These are phyloP conservation scores for Ophion costatus DNA, from an alignment of 2,888 invertebrate species.

Conservation along the genomic window DNA sequence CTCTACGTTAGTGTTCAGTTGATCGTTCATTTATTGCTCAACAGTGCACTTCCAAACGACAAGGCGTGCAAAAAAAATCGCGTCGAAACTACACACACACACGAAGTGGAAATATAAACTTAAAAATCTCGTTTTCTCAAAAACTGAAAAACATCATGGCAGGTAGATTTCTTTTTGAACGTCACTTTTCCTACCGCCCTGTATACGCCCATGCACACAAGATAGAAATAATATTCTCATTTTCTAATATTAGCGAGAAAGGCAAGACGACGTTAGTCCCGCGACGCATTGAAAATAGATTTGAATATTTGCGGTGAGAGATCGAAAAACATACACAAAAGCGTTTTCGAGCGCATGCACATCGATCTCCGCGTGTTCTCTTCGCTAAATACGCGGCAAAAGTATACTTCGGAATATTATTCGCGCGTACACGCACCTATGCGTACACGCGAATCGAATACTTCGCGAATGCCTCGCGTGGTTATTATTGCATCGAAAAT, in stretches of 20 bases:
- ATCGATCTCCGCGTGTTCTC: constrained; percentile 1
- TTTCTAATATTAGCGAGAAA: constrained; percentile 60
- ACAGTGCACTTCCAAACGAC: too few relatives aligned
- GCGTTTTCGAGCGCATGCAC: background rate
- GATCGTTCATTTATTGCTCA: too few relatives aligned
- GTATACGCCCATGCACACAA: background rate
- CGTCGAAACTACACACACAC: too few relatives aligned
- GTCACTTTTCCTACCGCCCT: background rate
- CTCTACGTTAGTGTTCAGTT: too few relatives aligned
- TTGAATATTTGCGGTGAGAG: constrained; percentile 50
- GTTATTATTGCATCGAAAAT: too few relatives aligned
- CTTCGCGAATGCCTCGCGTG: too few relatives aligned
- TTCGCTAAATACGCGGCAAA: background rate
- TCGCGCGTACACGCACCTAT: background rate
- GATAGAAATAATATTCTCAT: constrained; percentile 33
- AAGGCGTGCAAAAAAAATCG: too few relatives aligned
- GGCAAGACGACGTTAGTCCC: constrained; percentile 42
- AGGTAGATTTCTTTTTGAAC: too few relatives aligned
- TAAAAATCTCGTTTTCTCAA: too few relatives aligned
- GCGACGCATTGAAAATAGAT: constrained; percentile 62
- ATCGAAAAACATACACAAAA: constrained; percentile 54
- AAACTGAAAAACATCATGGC: too few relatives aligned
- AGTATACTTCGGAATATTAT: background rate
- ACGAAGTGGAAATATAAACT: too few relatives aligned
- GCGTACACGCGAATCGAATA: background rate